phyloP scores from a whole-genome alignment of 2,888 invertebrate species.

The Pheosia gnoma region DNA sequence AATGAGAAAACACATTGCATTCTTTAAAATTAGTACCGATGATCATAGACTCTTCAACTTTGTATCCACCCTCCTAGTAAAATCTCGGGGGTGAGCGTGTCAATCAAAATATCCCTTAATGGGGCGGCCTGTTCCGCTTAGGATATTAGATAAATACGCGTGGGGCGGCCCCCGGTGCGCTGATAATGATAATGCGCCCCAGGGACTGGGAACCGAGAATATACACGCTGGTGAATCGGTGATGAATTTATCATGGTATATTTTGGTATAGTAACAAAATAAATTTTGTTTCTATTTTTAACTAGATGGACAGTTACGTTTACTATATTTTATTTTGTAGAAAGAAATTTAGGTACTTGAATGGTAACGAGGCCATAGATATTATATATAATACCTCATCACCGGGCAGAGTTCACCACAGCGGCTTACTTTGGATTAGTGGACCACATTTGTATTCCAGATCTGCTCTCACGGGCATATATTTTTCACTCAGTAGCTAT shows the following conservation, averaged over 20 bases:
- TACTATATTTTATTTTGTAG: too few relatives aligned
- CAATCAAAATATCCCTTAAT: constrained; percentile 79
- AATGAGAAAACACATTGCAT: neutral
- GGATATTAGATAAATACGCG: constrained; percentile 77
- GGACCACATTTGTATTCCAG: too few relatives aligned
- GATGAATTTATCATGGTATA: constrained; percentile 9
- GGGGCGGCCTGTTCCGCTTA: constrained; percentile 58
- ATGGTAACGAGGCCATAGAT: too few relatives aligned
- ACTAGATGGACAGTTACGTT: too few relatives aligned
- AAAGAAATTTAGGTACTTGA: too few relatives aligned
- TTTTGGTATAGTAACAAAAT: neutral
- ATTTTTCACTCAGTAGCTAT: too few relatives aligned
- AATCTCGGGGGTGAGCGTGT: constrained; percentile 67
- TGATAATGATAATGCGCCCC: constrained; percentile 36
- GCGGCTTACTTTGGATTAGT: too few relatives aligned
- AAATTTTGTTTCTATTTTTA: neutral
- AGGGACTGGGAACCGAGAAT: constrained; percentile 12
- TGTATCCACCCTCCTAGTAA: constrained; percentile 36
- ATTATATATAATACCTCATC: too few relatives aligned
- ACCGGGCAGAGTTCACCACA: too few relatives aligned
- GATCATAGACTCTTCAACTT: constrained; percentile 28
- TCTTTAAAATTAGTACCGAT: neutral
- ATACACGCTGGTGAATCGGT: constrained; percentile 9
- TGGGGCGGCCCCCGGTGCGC: constrained; percentile 11
- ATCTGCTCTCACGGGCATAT: too few relatives aligned